Conservation (phyloP, 2,113 vertebrate genomes). For the Stomatorhinus ivindoensis region DNA sequence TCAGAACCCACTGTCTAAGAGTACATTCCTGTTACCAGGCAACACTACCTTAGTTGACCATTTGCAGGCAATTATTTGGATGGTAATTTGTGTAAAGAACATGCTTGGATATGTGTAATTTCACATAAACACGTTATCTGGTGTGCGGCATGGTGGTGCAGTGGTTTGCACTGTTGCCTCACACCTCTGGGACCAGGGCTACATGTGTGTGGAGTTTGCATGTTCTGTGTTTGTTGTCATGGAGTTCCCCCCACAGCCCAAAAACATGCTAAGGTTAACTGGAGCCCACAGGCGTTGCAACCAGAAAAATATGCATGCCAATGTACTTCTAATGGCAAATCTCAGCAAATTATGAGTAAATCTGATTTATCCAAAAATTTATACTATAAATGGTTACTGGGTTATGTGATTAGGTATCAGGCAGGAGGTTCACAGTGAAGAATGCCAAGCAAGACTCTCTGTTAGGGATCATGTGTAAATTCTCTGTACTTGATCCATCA, state of each 20-base stretch:
- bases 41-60: background rate
- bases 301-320: background rate
- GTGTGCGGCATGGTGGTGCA: background rate
- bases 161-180: background rate
- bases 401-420: background rate
- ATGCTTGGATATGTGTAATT: background rate
- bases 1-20: background rate
- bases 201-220: background rate
- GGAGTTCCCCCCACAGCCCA: background rate
- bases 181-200: background rate
- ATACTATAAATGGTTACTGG: background rate
- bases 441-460: background rate
- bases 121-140: background rate
- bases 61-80: background rate
- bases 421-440: background rate
- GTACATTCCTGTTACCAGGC: slow-evolving; percentile 15
- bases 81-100: background rate
- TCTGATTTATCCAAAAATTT: background rate
- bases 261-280: background rate
- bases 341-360: background rate
- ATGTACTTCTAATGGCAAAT: background rate
- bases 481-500: background rate
- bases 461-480: background rate
- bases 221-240: background rate
- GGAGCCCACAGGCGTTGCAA: background rate